Evolutionary conservation across 2,888 invertebrate species (phyloP).

Genomic region (Liodrosophila aerea): DNA sequence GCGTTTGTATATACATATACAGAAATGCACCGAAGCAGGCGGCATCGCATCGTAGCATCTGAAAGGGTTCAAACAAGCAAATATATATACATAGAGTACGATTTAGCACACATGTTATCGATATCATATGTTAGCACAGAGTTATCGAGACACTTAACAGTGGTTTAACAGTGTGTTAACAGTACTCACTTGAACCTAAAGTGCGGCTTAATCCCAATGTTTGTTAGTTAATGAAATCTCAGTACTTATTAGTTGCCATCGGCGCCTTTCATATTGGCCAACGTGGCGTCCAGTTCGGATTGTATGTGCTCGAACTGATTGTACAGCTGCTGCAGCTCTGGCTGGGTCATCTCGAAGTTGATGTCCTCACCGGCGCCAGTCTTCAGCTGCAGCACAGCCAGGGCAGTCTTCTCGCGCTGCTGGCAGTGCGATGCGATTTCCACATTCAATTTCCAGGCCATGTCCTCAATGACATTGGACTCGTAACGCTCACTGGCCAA

Average conservation of each 20-base stretch:
- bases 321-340: conserved; percentile 83
- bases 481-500: conserved; percentile 81
- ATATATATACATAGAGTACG: too few relatives aligned
- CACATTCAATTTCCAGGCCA: conserved; percentile 85
- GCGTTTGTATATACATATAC: too few relatives aligned
- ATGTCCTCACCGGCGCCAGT: conserved; percentile 82
- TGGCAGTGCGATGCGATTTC: conserved; percentile 83
- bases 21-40: too few relatives aligned
- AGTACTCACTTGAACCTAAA: too few relatives aligned
- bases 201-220: too few relatives aligned
- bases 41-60: too few relatives aligned
- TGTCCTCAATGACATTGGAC: conserved; percentile 83
- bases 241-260: not conserved
- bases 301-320: conserved; percentile 84
- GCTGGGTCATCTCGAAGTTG: conserved; percentile 83
- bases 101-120: too few relatives aligned
- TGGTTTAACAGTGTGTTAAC: too few relatives aligned
- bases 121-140: too few relatives aligned
- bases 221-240: too few relatives aligned
- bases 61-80: too few relatives aligned
- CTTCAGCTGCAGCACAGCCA: conserved; percentile 83
- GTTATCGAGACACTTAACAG: too few relatives aligned
- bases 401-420: conserved; percentile 82
- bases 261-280: conserved; percentile 55
- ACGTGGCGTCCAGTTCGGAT: conserved; percentile 80